Evolutionary conservation across 1,140 invertebrate genomes (phyloP), one percentile per base, ranked within the genome.

Genomic region (Delia radicum): DNA sequence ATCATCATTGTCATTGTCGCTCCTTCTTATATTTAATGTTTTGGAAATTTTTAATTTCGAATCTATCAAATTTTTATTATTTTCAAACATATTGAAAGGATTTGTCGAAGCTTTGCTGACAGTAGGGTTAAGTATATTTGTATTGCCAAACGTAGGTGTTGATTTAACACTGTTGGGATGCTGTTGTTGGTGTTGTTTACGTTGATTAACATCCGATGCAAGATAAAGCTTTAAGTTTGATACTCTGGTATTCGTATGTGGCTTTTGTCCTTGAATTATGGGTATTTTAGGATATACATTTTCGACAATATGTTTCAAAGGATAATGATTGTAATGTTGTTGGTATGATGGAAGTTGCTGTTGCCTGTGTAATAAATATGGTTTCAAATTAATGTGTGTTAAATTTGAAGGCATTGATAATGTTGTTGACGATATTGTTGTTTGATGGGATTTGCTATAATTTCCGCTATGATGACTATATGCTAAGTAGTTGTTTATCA

Each of bases 151-250:
- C n/a, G n/a, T n/a, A n/a, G n/a, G n/a, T n/a, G n/a, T n/a, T n/a
- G n/a, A n/a, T n/a, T n/a, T n/a, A 24, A 55, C 24, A 8, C n/a
- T 21, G 18, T 55, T 75, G 76, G 75, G 77, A 75, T 10, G 61
- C 63, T 37, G 75, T n/a, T n/a, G n/a, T 75, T 46, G 75, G 55
- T 27, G 76, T 21, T 3, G 33, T 27, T 76, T 8, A 2, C 18
- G 26, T 10, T 74, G 73, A 6, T 2, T n/a, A 27, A 4, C 13
- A 65, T 29, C n/a, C 48, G 29, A 10, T 77, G 48, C 13, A 62
- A 27, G 37, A 77, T 42, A 18, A 2, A 18, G n/a, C 18, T 21
- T 55, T 7, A 55, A n/a, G 18, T 55, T 21, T 55, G n/a, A 55
- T 55, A 55, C 24, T 7, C 24, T 55, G 48, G 48, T 55, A 55